Evolutionary conservation across 2,888 invertebrate species (phyloP).

Genomic region (Drosophila picticornis): DNA sequence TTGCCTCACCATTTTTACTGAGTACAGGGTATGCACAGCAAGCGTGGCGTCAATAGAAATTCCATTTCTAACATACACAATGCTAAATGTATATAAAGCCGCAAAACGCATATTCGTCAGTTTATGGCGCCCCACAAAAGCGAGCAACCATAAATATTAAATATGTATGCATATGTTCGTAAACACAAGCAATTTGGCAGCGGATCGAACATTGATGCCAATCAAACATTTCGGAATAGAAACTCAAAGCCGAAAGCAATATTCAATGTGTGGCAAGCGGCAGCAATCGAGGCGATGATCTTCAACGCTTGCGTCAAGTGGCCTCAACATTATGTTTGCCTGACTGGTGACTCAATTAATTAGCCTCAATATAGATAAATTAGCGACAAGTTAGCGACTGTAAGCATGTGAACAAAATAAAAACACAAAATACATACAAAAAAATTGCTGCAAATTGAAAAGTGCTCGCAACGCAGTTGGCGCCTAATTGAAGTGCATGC

Average conservation of each 20-base stretch:
- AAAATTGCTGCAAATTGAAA: constrained; percentile 63
- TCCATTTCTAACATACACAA: constrained; percentile 32
- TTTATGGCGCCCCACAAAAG: constrained; percentile 53
- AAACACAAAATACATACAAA: neutral
- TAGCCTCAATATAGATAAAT: constrained; percentile 74
- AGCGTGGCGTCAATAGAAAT: constrained; percentile 55
- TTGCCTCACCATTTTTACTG: neutral
- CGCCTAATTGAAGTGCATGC: constrained; percentile 78
- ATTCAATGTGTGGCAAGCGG: constrained; percentile 12
- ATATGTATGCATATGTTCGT: constrained; percentile 8
- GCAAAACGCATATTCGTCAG: constrained; percentile 29
- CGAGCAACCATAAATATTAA: constrained; percentile 48
- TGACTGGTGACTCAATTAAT: constrained; percentile 60
- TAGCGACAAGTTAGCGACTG: constrained; percentile 62
- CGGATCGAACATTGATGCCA: constrained; percentile 44
- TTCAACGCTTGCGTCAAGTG: constrained; percentile 36
- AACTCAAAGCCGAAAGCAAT: constrained; percentile 50
- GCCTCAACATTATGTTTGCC: constrained; percentile 43
- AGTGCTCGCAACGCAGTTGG: constrained; percentile 58
- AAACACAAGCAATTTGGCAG: constrained; percentile 44
- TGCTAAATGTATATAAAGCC: constrained; percentile 6
- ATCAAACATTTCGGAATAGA: constrained; percentile 45
- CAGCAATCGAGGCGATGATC: constrained; percentile 49
- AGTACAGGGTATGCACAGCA: constrained; percentile 20
- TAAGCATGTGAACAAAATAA: constrained; percentile 38